phyloP scores from a whole-genome alignment of 1,140 invertebrate species.

The Saxidomus purpurata region DNA sequence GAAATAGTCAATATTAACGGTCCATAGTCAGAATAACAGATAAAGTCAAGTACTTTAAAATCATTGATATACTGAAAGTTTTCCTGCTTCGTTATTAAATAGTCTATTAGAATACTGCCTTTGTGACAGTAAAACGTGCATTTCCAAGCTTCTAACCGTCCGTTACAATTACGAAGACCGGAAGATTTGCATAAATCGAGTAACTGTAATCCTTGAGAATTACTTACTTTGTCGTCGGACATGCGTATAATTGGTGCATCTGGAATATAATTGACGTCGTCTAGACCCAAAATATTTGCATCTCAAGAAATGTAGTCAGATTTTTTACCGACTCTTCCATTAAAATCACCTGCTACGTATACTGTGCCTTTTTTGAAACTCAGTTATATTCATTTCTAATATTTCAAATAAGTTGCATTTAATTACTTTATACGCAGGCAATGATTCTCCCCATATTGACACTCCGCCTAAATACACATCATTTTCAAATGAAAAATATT shows the following conservation, averaged over 20 bases:
- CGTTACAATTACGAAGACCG: neutral
- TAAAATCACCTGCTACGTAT: slow-evolving; percentile 23
- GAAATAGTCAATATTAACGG: neutral
- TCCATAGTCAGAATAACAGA: neutral
- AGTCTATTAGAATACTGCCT: neutral
- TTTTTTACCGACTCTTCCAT: neutral
- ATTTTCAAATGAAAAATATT: neutral
- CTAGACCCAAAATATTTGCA: neutral
- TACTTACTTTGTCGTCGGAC: neutral
- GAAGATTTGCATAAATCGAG: neutral
- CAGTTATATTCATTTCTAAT: neutral
- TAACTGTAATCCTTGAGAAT: neutral
- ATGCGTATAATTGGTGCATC: neutral
- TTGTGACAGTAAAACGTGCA: neutral
- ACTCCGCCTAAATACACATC: slow-evolving; percentile 17
- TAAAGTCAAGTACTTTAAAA: neutral
- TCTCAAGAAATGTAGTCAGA: neutral
- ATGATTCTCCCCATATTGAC: slow-evolving; percentile 8
- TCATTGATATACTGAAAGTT: neutral
- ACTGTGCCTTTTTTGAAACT: slow-evolving; percentile 6
- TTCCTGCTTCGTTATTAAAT: neutral
- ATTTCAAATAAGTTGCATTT: slow-evolving; percentile 21
- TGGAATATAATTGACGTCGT: neutral
- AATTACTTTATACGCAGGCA: neutral
- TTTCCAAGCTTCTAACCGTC: neutral